These are phyloP conservation scores for Oryzias curvinotus DNA, from an alignment of 2,113 vertebrate species.

Conservation along the genomic window DNA sequence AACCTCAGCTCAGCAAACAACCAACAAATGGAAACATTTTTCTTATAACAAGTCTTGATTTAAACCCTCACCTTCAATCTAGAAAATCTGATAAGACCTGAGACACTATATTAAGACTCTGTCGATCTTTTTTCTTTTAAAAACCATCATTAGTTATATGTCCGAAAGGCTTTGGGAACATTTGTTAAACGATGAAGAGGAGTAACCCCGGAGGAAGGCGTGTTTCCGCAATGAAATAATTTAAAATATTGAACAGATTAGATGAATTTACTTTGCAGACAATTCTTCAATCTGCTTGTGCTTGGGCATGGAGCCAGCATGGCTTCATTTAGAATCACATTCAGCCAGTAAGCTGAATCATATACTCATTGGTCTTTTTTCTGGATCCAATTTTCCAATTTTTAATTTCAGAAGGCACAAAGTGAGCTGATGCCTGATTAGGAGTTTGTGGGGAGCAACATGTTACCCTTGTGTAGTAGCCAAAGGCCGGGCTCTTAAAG, in stretches of 20 bases:
- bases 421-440: constrained; percentile 23
- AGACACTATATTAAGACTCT: no score
- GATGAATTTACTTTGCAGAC: not conserved
- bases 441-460: constrained; percentile 28
- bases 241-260: no score
- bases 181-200: no score
- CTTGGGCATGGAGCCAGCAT: not conserved
- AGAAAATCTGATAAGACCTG: not conserved
- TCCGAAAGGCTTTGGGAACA: no score
- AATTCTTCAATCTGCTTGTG: not conserved
- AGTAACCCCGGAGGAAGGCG: no score
- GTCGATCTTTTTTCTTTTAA: no score
- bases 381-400: constrained; percentile 38
- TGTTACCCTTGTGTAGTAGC: constrained; percentile 50
- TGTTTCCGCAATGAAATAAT: no score
- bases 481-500: constrained; percentile 50
- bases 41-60: not conserved
- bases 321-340: constrained; percentile 16
- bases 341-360: constrained; percentile 2
- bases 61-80: constrained; percentile 8
- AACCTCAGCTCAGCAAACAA: constrained; percentile 33
- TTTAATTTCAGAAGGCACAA: constrained; percentile 14
- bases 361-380: constrained; percentile 10
- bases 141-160: no score
- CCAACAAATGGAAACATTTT: constrained; percentile 18